Evolutionary conservation across 2,797 vertebrate species (phyloP).

Genomic region (Pogoniulus pusillus): DNA sequence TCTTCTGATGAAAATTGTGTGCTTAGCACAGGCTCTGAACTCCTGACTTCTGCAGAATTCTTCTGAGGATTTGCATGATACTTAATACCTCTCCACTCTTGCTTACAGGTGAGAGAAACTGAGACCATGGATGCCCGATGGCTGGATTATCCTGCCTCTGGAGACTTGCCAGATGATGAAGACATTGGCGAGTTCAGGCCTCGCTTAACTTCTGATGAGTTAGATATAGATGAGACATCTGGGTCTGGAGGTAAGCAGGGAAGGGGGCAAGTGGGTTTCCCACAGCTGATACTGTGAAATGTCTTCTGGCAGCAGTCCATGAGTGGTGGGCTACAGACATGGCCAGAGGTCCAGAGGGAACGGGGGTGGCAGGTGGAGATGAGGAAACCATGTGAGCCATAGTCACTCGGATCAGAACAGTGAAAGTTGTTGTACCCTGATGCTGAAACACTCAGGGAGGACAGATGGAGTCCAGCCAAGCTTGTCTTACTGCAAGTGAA

Average conservation of each 20-base stretch:
- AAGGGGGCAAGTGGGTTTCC: slow-evolving; percentile 34
- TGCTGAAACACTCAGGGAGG: not conserved
- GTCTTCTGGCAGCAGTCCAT: not conserved
- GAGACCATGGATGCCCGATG: slow-evolving; percentile 90
- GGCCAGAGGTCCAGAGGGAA: not conserved
- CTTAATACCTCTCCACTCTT: not conserved
- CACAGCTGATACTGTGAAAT: not conserved
- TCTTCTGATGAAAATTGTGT: not conserved
- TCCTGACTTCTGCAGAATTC: not conserved
- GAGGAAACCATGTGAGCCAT: not conserved
- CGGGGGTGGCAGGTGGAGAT: not conserved
- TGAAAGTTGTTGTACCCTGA: not conserved
- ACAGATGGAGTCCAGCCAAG: not conserved
- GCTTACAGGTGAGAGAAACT: slow-evolving; percentile 89
- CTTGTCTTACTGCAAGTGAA: not conserved
- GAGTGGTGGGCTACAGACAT: not conserved
- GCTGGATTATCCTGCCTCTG: slow-evolving; percentile 74
- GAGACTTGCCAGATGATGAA: slow-evolving; percentile 79
- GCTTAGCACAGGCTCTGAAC: not conserved
- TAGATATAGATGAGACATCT: slow-evolving; percentile 75
- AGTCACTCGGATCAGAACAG: not conserved
- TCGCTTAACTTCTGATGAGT: slow-evolving; percentile 44
- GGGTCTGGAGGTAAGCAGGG: slow-evolving; percentile 86
- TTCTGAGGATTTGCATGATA: not conserved
- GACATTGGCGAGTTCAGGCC: slow-evolving; percentile 57